Evolutionary conservation across 1,140 invertebrate genomes (phyloP), one percentile per base, ranked within the genome.

Genomic region (Dysdera silvatica): DNA sequence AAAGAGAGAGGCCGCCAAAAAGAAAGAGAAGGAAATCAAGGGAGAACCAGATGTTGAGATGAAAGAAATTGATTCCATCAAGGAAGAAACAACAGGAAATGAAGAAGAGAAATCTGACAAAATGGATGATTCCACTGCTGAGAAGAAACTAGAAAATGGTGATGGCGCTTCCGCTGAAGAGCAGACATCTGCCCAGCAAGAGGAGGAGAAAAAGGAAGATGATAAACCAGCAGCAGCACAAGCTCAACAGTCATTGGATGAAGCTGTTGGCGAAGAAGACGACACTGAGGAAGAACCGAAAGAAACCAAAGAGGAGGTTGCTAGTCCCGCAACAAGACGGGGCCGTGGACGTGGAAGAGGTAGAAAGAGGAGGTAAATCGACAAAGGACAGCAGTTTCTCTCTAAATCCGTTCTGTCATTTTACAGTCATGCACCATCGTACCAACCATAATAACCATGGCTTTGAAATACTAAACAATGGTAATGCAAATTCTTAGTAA

Each of bases 11-110:
- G 31, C 40, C 29, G 54, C 61, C 28, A 53, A 41, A 28, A 64
- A 64, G 32, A 62, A 51, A 23, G 33, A 49, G 24, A 56, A 62
- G 32, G 32, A 59, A 43, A 2, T 28, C 33, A 24, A 14, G 32
- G 31, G 26, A n/a, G 40, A 62, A n/a, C 29, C 59, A 31, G 64
- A 62, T 45, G 56, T 60, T 7, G 49, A 66, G 23, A 64, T 64
- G 60, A 51, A 65, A n/a, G 60, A 68, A 14, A 60, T 48, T 18
- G 52, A 55, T 28, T 41, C 14, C 4, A 41, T 48, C 20, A 33
- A 41, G 18, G 55, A 62, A 33, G 59, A 68, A 14, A 16, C 33
- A 20, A 14, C 20, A 10, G 51, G 59, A 33, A 32, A 24, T 32
- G 48, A 58, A 41, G 53, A 41, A 41, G 53, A 14, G 7, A 59